Base-by-base conservation (phyloP, 2,888 invertebrate genomes). In the Idaea straminata region DNA sequence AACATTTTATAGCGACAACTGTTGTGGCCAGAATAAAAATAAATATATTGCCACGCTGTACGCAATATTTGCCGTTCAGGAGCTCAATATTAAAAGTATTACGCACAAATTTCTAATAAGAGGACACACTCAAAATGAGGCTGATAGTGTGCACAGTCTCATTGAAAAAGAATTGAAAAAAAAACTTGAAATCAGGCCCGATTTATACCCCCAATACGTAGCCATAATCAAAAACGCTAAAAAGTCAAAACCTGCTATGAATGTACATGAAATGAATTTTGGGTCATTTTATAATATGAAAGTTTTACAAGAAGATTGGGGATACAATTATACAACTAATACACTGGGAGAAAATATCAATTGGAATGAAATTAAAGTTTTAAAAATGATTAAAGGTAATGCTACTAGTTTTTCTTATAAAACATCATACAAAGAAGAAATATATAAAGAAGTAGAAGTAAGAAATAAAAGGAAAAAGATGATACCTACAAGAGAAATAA, bases 91-190 rank as follows among this genome's bases (percentile, higher is more conserved):
- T 58, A 63, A 69, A 61, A 71, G 67, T 61, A 78, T 82, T 62
- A 78, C 73, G 34, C 80, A 82, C 68, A 82, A 80, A 67, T 82
- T 76, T 70, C 62, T 80, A n/a, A 79, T 83, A n/a, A 67, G 60
- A 63, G 79, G 80, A 61, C 84, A 83, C 64, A 77, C 78, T 15
- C 82, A 83, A 71, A 83, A 83, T 66, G 81, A 81, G 68, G 82
- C 75, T 59, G 63, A 68, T 47, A 69, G 60, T 36, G 63, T 64
- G 6, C 66, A 69, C 57, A 64, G 64, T 57, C n/a, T 69, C 4
- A 69, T 69, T 25, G 67, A 65, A 64, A 69, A 63, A 47, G 66
- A 64, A 64, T 38, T 64, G 5, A 65, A 64, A 62, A 69, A 67
- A 65, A 64, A 62, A 16, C n/a, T 57, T 65, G 5, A 69, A 66